Base-by-base conservation (phyloP, 2,888 invertebrate species). In the Hemithea aestivaria region DNA sequence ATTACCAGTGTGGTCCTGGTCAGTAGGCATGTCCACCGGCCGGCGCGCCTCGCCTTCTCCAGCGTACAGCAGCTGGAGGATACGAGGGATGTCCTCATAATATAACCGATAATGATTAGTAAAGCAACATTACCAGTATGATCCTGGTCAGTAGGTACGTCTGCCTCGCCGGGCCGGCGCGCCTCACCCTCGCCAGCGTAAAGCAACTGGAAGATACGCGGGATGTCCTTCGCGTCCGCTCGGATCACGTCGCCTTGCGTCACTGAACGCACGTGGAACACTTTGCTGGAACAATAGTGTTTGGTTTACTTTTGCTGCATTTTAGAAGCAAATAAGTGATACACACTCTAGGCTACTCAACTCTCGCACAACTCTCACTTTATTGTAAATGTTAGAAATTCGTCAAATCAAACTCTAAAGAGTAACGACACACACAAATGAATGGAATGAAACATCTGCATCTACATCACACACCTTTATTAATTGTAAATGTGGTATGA, bases 241-340 rank as follows among this genome's bases (percentile, higher is more conserved):
- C 98, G 93, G 77, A 99, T 98, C 64, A 99, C 98, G 90, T 99
- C 99, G 63, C 98, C 98, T 83, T 98, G 98, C 48, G 99, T 98
- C 56, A 99, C 99, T 45, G 97, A 95, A 53, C 99, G 93, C 58
- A 99, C 99, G 88, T 99, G 98, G 89, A 98, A 99, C 73, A 99
- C 94, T 91, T 99, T 98, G 88, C 98, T 97, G 89, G 7, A 76
- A 73, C 41, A 4, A 16, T 2, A 16, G 16, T n/a, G n/a, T n/a
- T n/a, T n/a, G n/a, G n/a, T n/a, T n/a, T n/a, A n/a, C n/a, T n/a
- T n/a, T n/a, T n/a, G n/a, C n/a, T n/a, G n/a, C n/a, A n/a, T n/a
- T n/a, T n/a, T n/a, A n/a, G n/a, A n/a, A n/a, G n/a, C n/a, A n/a
- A n/a, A n/a, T n/a, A n/a, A n/a, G n/a, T n/a, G n/a, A n/a, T n/a